These are phyloP conservation scores for Ovis canadensis DNA, from an alignment of 2,113 vertebrate species.

Conservation along the genomic window DNA sequence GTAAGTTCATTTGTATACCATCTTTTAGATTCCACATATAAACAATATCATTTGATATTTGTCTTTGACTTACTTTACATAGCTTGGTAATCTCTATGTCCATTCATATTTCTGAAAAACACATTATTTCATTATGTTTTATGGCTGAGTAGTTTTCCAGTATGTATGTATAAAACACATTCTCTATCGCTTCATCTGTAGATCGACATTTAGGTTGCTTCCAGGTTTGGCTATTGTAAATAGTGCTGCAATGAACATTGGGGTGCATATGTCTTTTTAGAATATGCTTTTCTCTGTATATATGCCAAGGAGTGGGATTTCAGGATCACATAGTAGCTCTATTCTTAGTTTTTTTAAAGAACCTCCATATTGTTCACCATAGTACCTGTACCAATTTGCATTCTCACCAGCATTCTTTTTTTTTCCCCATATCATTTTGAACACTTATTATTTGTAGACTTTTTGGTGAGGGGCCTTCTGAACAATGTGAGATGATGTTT, in stretches of 20 bases:
- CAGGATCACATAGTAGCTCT: not conserved
- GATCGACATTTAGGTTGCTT: not conserved
- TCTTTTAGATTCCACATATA: not conserved
- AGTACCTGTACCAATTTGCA: not conserved
- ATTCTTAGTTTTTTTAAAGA: not conserved
- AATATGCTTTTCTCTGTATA: not conserved
- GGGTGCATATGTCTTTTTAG: not conserved
- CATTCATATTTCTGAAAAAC: not conserved
- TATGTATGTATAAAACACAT: not conserved
- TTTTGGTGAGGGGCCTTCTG: not conserved
- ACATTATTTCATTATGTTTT: not conserved
- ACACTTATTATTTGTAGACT: not conserved
- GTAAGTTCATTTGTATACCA: not conserved
- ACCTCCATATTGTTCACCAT: not conserved
- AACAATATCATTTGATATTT: not conserved
- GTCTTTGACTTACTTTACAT: not conserved
- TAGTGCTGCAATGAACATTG: not conserved
- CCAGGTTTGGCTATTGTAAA: not conserved
- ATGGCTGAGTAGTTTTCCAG: not conserved
- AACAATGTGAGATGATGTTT: not conserved
- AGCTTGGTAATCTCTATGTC: not conserved
- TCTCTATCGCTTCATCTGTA: not conserved
- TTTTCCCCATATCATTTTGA: fast-evolving
- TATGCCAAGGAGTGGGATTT: not conserved
- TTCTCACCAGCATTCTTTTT: not conserved